A percentile compares a stretch with the other conserved stretches of the same genome.
Evolutionary conservation across 2,113 vertebrate species (phyloP).

Genomic region (Actenoides lindsayi): DNA sequence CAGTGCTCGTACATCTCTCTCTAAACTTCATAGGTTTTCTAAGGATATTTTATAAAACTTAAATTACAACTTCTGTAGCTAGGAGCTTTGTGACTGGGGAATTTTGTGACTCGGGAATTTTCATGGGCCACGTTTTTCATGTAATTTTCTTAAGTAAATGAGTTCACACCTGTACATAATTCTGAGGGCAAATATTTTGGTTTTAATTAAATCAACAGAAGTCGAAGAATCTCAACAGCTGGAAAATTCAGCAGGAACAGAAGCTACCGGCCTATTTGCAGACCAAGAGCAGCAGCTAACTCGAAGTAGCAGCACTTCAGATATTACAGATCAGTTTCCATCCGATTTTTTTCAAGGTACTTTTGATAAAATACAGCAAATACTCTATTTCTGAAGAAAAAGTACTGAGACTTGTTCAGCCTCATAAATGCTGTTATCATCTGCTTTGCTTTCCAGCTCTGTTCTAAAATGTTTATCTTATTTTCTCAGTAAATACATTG

Average conservation of each 20-base stretch:
- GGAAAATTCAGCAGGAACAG: conserved; percentile 76
- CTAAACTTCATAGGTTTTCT: not conserved
- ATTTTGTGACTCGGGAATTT: not conserved
- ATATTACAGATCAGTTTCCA: conserved; percentile 84
- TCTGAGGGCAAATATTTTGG: not conserved
- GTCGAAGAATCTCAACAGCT: conserved; percentile 88
- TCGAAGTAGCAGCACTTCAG: conserved; percentile 93
- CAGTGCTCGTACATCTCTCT: not conserved
- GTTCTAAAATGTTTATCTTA: rapidly evolving
- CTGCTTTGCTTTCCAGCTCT: not conserved
- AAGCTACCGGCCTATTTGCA: conserved; percentile 46
- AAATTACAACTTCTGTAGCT: not conserved
- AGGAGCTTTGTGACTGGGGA: not conserved
- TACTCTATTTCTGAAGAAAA: not conserved
- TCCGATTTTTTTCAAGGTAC: conserved; percentile 84
- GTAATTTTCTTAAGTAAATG: not conserved
- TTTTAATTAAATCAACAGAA: conserved; percentile 76
- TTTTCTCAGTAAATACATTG: not conserved
- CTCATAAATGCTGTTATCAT: not conserved
- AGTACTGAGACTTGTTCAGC: not conserved
- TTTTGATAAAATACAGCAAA: not conserved
- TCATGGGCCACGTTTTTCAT: not conserved
- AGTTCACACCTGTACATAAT: rapidly evolving
- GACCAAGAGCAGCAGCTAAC: conserved; percentile 80
- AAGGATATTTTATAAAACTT: not conserved